Evolutionary conservation across 2,797 vertebrate species (phyloP).

Genomic region (Fundulus diaphanus): DNA sequence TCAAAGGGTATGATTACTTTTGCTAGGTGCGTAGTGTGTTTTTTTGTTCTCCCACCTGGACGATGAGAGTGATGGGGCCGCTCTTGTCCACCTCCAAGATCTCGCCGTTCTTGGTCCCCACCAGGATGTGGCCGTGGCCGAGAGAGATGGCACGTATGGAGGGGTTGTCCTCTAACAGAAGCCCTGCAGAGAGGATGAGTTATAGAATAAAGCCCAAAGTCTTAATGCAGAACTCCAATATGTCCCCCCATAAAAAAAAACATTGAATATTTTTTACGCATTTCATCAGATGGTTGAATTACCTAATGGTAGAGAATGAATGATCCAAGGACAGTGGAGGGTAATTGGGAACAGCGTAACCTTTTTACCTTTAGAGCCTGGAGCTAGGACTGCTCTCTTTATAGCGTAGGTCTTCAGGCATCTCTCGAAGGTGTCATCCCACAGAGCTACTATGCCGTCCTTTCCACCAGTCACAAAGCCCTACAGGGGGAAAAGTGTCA

Average conservation of each 20-base stretch:
- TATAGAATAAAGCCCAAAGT: slow-evolving; percentile 20
- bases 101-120: slow-evolving; percentile 98
- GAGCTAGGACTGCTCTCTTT: slow-evolving; percentile 95
- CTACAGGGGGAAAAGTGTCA: slow-evolving; percentile 68
- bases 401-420: slow-evolving; percentile 99
- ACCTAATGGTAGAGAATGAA: slow-evolving; percentile 13
- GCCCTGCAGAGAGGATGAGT: slow-evolving; percentile 79
- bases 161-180: slow-evolving; percentile 98
- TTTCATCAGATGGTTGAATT: slow-evolving; percentile 21
- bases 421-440: slow-evolving; percentile 98
- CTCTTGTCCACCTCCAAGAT: slow-evolving; percentile 98
- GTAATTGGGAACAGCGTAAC: slow-evolving; percentile 11
- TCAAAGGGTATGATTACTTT: not conserved
- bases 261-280: slow-evolving; percentile 38
- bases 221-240: slow-evolving; percentile 16
- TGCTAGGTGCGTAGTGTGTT: slow-evolving; percentile 8
- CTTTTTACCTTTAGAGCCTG: slow-evolving; percentile 94
- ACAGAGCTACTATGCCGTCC: slow-evolving; percentile 95
- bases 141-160: slow-evolving; percentile 99
- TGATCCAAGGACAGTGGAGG: slow-evolving; percentile 20
- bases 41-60: slow-evolving; percentile 86
- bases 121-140: slow-evolving; percentile 97
- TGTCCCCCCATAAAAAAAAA: slow-evolving; percentile 46
- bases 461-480: slow-evolving; percentile 99
- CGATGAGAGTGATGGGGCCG: slow-evolving; percentile 95